Evolutionary conservation across 1,140 invertebrate species (phyloP), one percentile per base, ranked within the genome.

Genomic region (Telenomus remus): DNA sequence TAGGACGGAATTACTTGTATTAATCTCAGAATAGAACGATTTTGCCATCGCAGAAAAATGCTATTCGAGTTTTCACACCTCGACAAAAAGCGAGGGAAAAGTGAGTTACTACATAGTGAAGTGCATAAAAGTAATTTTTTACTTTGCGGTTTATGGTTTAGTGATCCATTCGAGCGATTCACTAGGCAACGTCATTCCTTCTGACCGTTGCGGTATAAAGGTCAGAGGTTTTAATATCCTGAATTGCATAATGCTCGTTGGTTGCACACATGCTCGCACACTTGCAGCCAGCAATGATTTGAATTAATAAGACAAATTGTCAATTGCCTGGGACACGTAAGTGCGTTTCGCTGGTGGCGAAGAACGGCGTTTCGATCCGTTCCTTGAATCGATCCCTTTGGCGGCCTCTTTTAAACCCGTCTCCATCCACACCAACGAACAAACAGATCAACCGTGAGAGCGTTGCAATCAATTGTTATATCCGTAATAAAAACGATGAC

Each of bases 181-280:
- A 54, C 60, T 66, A 53, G 19, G 68, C 48, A 68, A 68, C 66
- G 61, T 77, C 76, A 60, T 79, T 73, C 79, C 66, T 57, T 44
- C 56, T 73, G 68, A 71, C 75, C 59, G 80, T 83, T 79, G 79
- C 79, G 81, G 77, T 79, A 27, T 27, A 84, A 82, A 80, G 87
- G 87, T 86, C 85, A 87, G 69, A 84, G 87, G 85, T 86, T 88
- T 86, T 87, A 85, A 88, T 88, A 87, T 88, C 86, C 86, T 87
- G 80, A 56, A 61, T 63, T 77, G 82, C 73, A 79, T 79, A 75
- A 7, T 19, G 16, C 19, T 27, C 19, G 19, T 27, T 27, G 19
- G 51, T n/a, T 51, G 12, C 51, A 79, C 81, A 9, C 34, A 44
- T 80, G n/a, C 42, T 34, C 51, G 46, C 55, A 55, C 81, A 85